A percentile compares a stretch with the other conserved stretches of the same genome.
phyloP scores from a whole-genome alignment of 2,113 vertebrate genomes.

The Fregetta grallaria region DNA sequence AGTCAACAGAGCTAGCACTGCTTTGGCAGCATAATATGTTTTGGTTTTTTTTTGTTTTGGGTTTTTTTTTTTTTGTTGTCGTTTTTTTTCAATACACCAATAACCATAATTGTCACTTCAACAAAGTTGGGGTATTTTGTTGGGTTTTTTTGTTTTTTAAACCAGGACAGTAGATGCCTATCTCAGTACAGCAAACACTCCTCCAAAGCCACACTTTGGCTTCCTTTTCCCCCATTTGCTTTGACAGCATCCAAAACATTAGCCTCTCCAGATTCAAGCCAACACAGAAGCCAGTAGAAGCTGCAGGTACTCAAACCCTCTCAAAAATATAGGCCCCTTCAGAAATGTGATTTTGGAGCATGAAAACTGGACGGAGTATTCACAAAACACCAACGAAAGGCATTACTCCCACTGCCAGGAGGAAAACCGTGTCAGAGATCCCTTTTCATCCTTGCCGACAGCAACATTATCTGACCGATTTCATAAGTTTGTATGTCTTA shows the following conservation, averaged over 20 bases:
- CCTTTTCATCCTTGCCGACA: background rate
- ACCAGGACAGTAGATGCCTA: background rate
- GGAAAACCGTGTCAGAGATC: background rate
- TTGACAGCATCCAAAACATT: background rate
- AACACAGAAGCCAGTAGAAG: background rate
- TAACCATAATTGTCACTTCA: background rate
- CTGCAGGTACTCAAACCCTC: background rate
- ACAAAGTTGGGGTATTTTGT: background rate
- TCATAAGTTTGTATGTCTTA: background rate
- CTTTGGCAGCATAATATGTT: background rate
- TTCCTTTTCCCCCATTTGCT: background rate
- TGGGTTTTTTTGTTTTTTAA: background rate
- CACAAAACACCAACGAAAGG: background rate
- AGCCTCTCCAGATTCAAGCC: background rate
- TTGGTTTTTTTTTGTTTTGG: no score
- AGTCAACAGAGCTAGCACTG: background rate
- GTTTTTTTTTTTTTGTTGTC: no score
- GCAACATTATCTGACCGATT: background rate
- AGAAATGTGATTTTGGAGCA: background rate
- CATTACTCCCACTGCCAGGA: background rate
- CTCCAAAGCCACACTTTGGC: background rate
- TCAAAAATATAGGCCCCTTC: background rate
- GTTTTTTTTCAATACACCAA: background rate
- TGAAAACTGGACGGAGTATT: background rate
- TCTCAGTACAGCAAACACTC: background rate